These are phyloP conservation scores for Phocides pigmalion DNA, from an alignment of 1,140 invertebrate genomes.

Conservation along the genomic window DNA sequence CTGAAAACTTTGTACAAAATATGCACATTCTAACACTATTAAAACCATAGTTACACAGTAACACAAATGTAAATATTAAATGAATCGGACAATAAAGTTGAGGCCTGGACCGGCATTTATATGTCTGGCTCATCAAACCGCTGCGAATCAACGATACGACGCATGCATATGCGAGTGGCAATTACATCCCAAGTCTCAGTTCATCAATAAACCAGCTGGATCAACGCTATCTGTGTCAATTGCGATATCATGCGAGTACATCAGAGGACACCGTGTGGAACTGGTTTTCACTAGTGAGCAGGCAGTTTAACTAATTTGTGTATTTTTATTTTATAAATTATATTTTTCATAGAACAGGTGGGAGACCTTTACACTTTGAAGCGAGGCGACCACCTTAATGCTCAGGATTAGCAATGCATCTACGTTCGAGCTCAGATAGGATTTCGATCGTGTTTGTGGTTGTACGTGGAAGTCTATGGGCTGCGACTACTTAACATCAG, in stretches of 20 bases:
- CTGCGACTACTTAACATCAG: too few species aligned
- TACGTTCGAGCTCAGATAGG: too few species aligned
- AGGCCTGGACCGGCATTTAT: background rate
- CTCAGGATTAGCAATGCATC: too few species aligned
- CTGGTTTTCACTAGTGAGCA: background rate
- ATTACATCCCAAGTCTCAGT: slow-evolving; percentile 19
- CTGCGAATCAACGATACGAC: slow-evolving; percentile 23
- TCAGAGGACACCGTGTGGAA: background rate
- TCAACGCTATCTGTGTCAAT: slow-evolving; percentile 22
- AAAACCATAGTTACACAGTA: background rate
- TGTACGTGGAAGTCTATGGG: too few species aligned
- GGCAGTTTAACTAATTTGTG: too few species aligned
- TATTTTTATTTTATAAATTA: too few species aligned
- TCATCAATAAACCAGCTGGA: slow-evolving; percentile 23
- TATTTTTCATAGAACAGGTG: too few species aligned
- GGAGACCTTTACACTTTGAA: too few species aligned
- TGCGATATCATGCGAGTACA: slow-evolving; percentile 10
- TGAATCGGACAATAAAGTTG: background rate
- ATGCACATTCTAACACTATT: background rate
- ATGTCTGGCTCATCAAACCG: slow-evolving; percentile 16
- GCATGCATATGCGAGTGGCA: slow-evolving; percentile 26
- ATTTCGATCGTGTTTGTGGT: too few species aligned
- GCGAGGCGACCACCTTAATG: too few species aligned
- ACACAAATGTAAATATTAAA: slow-evolving; percentile 7
- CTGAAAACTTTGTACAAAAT: background rate